Evolutionary conservation across 2,113 vertebrate genomes (phyloP).

Genomic region (Nesogale talazaci): DNA sequence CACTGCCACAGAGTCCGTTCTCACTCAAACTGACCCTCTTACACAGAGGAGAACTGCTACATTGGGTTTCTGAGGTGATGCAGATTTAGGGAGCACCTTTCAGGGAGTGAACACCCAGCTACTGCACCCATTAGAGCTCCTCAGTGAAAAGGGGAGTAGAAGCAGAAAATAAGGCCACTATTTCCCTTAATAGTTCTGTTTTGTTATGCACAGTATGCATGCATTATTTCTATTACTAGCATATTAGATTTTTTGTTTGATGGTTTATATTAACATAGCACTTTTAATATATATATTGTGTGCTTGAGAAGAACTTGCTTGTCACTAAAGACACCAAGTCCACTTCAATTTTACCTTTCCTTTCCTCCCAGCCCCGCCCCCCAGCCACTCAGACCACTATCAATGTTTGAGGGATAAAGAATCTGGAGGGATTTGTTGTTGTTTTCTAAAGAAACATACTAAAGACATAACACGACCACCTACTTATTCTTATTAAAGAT

Average conservation of each 20-base stretch:
- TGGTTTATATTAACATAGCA: too few species aligned
- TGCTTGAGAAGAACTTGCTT: too few species aligned
- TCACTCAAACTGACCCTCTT: neutral
- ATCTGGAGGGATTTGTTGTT: too few species aligned
- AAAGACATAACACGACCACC: neutral
- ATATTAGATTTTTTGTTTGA: neutral
- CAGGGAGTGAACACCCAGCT: neutral
- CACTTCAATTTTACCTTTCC: too few species aligned
- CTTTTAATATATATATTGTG: too few species aligned
- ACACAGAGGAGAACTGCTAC: neutral
- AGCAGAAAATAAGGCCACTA: neutral
- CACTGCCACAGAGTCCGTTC: neutral
- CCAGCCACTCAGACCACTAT: too few species aligned
- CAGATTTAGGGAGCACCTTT: neutral
- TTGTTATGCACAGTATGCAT: slow-evolving; percentile 39
- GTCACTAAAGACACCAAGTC: too few species aligned
- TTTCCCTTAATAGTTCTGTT: slow-evolving; percentile 20
- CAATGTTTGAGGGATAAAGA: too few species aligned
- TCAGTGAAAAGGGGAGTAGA: neutral
- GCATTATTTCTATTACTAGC: slow-evolving; percentile 30
- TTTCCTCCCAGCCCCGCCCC: too few species aligned
- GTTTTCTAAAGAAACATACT: neutral
- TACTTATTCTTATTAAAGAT: slow-evolving; percentile 48
- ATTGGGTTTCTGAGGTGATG: neutral
- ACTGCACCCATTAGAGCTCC: neutral